Base-by-base conservation (phyloP, 2,797 vertebrate genomes). In the Acipenser transmontanus region DNA sequence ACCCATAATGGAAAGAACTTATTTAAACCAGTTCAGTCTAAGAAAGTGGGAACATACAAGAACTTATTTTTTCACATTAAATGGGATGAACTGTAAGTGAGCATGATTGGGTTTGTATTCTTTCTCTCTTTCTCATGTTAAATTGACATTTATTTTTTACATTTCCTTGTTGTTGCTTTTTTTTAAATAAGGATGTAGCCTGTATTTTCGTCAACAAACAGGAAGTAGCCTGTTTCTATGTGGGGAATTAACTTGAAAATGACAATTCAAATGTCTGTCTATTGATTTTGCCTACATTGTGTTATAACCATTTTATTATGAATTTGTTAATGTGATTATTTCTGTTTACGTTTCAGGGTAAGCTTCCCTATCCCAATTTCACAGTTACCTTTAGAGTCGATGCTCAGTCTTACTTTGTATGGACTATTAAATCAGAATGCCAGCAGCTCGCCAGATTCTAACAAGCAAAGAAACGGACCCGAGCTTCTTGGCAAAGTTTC, bases 1-100 rank as follows among this genome's bases (percentile, higher is more conserved):
- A n/a, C n/a, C n/a, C 95, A 99, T 83, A 98, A 98, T 57, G 94
- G 93, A 74, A 94, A 88, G 78, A 96, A 97, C 84, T 86, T 98
- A 52, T 97, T 99, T 71, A 98, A 98, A 79, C 95, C 97, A 10
- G 77, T 98, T 74, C 96, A 98, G 68, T 99, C 95, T 77, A 98
- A 97, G 90, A 95, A 93, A 81, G 97, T 98, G 81, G 94, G 97
- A 73, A 95, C 93, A 0, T 98, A 98, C 73, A 97, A 91, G 85
- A 97, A 87, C 84, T 99, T 98, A 84, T 99, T 97, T 91, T 98
- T 95, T 84, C 94, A 97, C 84, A 91, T 98, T 81, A 98, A 95
- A 81, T 99, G 96, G 97, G 95, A 99, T 66, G 97, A 99, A 78
- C 80, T 95, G 96, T 99, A 87, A 96, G 96, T 94, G 50, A 71